Evolutionary conservation across 1,140 invertebrate species (phyloP), one percentile per base, ranked within the genome.

Genomic region (Zelostemma sp.): DNA sequence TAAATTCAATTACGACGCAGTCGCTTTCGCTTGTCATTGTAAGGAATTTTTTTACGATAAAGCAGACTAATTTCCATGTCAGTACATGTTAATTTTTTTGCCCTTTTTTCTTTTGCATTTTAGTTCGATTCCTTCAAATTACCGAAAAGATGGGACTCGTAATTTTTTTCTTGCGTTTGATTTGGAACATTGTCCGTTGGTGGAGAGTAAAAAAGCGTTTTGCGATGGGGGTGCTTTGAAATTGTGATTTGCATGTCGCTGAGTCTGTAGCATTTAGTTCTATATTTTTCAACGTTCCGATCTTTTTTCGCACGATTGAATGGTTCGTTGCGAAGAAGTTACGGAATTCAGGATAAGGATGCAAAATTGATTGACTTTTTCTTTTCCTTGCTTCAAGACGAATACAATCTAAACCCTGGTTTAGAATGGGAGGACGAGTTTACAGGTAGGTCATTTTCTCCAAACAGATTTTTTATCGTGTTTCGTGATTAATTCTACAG

Each of bases 371-470:
- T 87, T 86, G 87, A 84, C 81, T 89, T 91, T 91, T 89, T 91
- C 91, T 91, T 92, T 90, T 89, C 89, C 90, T 89, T 86, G 86
- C 88, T 92, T 91, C 91, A 95, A 96, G 95, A 96, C 91, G 95
- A 96, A 90, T 96, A 96, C 94, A 96, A 96, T 95, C 93, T 96
- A 92, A 96, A 96, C 91, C 94, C 95, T 90, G 94, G 94, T 93
- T 96, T 98, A 96, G 96, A 98, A 90, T 99, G 97, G 96, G 97
- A 99, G 91, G 96, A 98, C 95, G 96, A 99, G 89, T 98, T 98
- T 88, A 95, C 95, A 97, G 95, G 95, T 97, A 97, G 93, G 94
- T 95, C 89, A 87, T 86, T 85, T 80, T 80, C 75, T 81, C 81
- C 76, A 68, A 46, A 46, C 50, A 61, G 60, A 25, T 60, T 67